phyloP scores from a whole-genome alignment of 1,140 invertebrate species.

The Panagrolaimus sp. region DNA sequence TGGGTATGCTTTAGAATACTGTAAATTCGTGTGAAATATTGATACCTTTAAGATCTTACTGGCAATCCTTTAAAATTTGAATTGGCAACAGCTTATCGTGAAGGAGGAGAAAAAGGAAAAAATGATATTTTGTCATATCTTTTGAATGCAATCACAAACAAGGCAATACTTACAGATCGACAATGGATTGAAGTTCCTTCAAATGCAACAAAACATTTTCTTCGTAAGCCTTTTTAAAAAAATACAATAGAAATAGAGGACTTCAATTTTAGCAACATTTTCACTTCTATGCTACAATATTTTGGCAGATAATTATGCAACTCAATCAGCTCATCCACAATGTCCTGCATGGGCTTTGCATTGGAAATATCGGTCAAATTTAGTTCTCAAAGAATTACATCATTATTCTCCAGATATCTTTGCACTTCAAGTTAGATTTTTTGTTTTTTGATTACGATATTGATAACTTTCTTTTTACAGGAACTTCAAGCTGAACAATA shows the following conservation, averaged over 20 bases:
- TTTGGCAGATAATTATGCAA: conserved; percentile 96
- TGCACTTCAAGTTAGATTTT: conserved; percentile 69
- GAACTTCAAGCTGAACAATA: conserved; percentile 99
- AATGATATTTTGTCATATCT: conserved; percentile 64
- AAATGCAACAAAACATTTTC: conserved; percentile 70
- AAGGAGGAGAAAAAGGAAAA: conserved; percentile 76
- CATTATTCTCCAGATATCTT: conserved; percentile 97
- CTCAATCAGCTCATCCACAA: conserved; percentile 85
- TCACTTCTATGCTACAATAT: conserved; percentile 99
- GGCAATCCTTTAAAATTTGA: no score
- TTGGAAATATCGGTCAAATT: conserved; percentile 96
- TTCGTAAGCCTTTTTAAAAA: conserved; percentile 13
- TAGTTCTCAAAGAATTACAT: conserved; percentile 91
- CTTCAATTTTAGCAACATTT: conserved; percentile 67
- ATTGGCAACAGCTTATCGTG: conserved; percentile 82
- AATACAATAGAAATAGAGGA: background rate
- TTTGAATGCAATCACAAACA: background rate
- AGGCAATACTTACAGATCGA: conserved; percentile 9
- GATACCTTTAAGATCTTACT: no score
- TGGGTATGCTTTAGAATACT: conserved; percentile 11
- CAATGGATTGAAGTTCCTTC: background rate
- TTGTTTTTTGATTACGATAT: background rate
- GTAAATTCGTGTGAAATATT: conserved; percentile 72
- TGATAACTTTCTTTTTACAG: conserved; percentile 61
- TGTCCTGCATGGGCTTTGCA: conserved; percentile 92